Base-by-base conservation (phyloP, 1,140 invertebrate species). In the Dendrolimus kikuchii region DNA sequence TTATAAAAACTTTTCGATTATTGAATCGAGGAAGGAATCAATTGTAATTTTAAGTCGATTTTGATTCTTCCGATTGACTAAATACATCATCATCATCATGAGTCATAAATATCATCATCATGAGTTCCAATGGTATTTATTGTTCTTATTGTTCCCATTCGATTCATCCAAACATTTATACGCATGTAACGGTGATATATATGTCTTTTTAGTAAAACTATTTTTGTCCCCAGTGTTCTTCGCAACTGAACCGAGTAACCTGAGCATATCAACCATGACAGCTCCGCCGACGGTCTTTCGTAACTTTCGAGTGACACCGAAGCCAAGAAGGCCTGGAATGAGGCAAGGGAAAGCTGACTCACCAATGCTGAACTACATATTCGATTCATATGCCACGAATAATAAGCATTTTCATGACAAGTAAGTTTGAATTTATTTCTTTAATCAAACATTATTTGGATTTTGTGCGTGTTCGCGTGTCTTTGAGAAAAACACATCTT, bases 361-460 rank as follows among this genome's bases (percentile, higher is more conserved):
- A 2, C 91, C 92, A 8, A 92, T 93, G 91, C 73, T 93, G 8
- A 92, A 92, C 71, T 92, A 92, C 62, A 93, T 93, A 55, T 93
- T 93, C 66, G 92, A 93, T 65, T 88, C 91, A 0, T 90, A 92
- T 62, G 91, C 89, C 8, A 89, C 89, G 42, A 87, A 89, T 44
- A 90, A 93, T 76, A 92, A 92, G 55, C 92, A 92, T 73, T 90
- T 91, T 61, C 91, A 92, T 84, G 89, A 90, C 68, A 89, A 88
- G 89, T 90, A 65, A 82, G 81, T 68, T 50, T 36, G 37, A 10
- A 37, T 23, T 36, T 23, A 46, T 23, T 4, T 9, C 10, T 1
- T 8, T 10, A 10, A 10, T 6, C 9, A n/a, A n/a, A 6, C 4
- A 36, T 23, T 46, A n/a, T n/a, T n/a, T n/a, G n/a, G n/a, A n/a